These are phyloP conservation scores for Noctuana brunneofusca DNA, from an alignment of 2,888 invertebrate species.

Conservation along the genomic window DNA sequence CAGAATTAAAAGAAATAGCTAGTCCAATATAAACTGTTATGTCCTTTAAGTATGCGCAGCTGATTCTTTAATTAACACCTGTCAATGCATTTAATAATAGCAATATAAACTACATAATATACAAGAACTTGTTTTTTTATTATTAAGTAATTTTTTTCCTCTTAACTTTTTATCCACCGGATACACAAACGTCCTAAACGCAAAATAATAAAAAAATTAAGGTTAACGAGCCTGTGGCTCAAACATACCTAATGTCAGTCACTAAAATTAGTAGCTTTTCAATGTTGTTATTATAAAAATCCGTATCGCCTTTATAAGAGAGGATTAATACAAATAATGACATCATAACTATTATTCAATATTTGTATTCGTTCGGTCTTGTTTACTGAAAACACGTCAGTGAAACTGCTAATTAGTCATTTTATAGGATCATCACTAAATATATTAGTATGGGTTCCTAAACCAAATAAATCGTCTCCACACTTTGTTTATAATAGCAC, in stretches of 20 bases:
- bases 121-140: too few species aligned
- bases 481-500: too few species aligned
- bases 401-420: constrained; percentile 7
- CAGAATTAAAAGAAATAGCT: too few species aligned
- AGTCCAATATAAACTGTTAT: not conserved
- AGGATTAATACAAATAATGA: constrained; percentile 25
- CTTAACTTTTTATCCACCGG: not conserved
- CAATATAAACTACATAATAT: too few species aligned
- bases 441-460: not conserved
- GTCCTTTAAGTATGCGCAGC: not conserved
- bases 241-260: not conserved
- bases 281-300: constrained; percentile 6
- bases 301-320: not conserved
- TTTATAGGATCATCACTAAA: constrained; percentile 4
- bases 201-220: not conserved
- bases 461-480: too few species aligned
- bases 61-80: constrained; percentile 1
- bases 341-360: constrained; percentile 26
- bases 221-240: not conserved
- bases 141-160: too few species aligned
- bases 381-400: constrained; percentile 14
- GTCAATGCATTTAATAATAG: too few species aligned
- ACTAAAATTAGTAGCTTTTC: not conserved
- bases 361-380: constrained; percentile 22
- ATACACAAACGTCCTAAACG: not conserved